A percentile compares a stretch with the other conserved stretches of the same genome.
Conservation (phyloP, 2,113 vertebrate species). For the Orientallactaga bullata region DNA sequence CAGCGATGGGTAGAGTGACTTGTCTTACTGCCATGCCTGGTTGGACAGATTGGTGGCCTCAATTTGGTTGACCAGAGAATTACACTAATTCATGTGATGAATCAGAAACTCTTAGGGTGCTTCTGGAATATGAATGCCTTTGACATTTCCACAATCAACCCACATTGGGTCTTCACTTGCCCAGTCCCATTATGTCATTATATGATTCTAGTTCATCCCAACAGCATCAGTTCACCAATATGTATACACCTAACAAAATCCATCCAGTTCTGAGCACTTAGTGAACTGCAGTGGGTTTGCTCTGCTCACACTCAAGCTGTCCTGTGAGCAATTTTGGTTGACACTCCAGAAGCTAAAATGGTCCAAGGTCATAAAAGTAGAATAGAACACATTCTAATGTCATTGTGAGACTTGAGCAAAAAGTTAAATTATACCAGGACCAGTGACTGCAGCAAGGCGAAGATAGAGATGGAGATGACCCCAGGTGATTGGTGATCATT, state of each 20-base stretch:
- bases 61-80: too few relatives aligned
- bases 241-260: background rate
- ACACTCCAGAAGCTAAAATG: background rate
- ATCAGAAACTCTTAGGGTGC: background rate
- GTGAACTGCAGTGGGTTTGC: rapidly evolving
- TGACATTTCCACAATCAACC: too few relatives aligned
- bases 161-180: background rate
- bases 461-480: rapidly evolving
- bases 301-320: too few relatives aligned
- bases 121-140: background rate
- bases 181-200: too few relatives aligned
- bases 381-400: background rate
- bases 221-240: rapidly evolving
- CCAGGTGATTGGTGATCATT: too few relatives aligned
- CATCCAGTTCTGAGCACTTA: rapidly evolving
- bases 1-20: rapidly evolving
- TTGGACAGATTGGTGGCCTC: rapidly evolving
- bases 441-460: background rate
- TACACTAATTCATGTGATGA: background rate
- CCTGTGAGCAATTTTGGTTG: too few relatives aligned
- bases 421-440: background rate
- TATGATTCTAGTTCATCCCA: too few relatives aligned
- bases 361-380: background rate
- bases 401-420: rapidly evolving
- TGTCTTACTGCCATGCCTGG: too few relatives aligned